Evolutionary conservation across 2,888 invertebrate genomes (phyloP).

Genomic region (Saturnia japonica): DNA sequence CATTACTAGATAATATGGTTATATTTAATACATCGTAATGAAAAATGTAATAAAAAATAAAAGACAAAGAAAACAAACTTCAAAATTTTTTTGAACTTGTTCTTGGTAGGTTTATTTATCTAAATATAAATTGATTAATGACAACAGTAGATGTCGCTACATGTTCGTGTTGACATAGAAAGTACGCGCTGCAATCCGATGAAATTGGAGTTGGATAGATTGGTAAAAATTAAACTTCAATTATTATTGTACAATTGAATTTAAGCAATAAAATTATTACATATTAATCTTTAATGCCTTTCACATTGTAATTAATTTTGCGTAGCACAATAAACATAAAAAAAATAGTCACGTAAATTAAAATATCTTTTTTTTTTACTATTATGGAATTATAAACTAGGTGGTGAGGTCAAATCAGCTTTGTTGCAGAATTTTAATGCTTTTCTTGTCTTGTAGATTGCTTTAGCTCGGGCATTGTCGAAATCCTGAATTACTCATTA

Average conservation of each 20-base stretch:
- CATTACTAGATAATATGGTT: not conserved
- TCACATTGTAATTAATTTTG: not conserved
- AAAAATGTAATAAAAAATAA: not conserved
- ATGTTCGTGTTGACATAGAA: no score
- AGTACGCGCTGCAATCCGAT: no score
- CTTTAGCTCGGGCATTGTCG: no score
- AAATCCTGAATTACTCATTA: no score
- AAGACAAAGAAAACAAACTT: not conserved
- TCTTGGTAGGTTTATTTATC: not conserved
- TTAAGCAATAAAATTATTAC: not conserved
- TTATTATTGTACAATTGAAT: not conserved
- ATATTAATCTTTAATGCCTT: not conserved
- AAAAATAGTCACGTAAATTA: not conserved
- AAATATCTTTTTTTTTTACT: not conserved
- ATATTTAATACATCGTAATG: not conserved
- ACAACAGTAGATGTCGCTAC: not conserved
- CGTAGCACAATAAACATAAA: not conserved
- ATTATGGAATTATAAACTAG: no score
- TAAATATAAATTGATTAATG: not conserved
- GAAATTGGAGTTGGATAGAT: no score
- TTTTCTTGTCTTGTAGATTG: not conserved
- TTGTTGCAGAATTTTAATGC: not conserved
- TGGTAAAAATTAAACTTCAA: no score
- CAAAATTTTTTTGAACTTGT: not conserved
- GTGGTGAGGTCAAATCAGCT: not conserved